phyloP scores from a whole-genome alignment of 1,140 invertebrate genomes.

The Gryllus bimaculatus region DNA sequence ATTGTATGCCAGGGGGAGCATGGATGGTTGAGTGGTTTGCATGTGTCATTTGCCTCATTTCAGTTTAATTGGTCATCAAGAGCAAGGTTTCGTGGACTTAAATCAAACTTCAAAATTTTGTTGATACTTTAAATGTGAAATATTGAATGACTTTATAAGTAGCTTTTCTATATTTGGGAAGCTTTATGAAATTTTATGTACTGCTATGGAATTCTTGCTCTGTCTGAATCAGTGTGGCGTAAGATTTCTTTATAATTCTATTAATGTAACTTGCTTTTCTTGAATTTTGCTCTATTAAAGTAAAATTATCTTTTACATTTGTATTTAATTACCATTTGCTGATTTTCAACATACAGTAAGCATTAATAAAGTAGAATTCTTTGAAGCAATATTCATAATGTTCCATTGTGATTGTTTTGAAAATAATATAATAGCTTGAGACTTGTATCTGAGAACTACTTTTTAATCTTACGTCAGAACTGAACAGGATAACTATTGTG shows the following conservation, averaged over 20 bases:
- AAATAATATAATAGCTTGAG: background rate
- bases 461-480: constrained; percentile 2
- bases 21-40: background rate
- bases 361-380: background rate
- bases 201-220: background rate
- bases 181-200: background rate
- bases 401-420: background rate
- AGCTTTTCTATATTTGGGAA: background rate
- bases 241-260: background rate
- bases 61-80: background rate
- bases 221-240: background rate
- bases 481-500: background rate
- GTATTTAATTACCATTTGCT: too few relatives aligned
- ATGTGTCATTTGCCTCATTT: background rate
- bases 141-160: background rate
- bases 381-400: background rate
- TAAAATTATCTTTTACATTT: too few relatives aligned
- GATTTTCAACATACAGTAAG: too few relatives aligned
- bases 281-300: too few relatives aligned
- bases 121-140: background rate
- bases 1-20: background rate
- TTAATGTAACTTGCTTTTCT: background rate
- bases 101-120: background rate
- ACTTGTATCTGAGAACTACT: constrained; percentile 9
- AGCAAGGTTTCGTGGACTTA: background rate